phyloP scores from a whole-genome alignment of 2,797 vertebrate species.

The Pangasius krempfi region DNA sequence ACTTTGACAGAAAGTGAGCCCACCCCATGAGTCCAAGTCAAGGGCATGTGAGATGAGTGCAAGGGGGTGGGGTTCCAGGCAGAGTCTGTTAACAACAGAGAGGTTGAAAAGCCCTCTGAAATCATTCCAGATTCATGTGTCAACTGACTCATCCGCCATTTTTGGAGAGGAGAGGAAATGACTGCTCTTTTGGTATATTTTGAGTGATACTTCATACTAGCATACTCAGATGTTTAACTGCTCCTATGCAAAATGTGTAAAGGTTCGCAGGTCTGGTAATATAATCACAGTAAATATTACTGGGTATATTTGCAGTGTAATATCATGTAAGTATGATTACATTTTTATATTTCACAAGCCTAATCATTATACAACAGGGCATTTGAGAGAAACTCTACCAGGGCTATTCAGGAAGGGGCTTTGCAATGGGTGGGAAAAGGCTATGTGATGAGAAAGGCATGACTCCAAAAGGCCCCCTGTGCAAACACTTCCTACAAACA shows the following conservation, averaged over 20 bases:
- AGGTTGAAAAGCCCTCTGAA: background rate
- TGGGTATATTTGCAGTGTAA: background rate
- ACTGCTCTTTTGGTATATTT: background rate
- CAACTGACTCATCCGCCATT: background rate
- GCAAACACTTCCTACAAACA: constrained; percentile 58
- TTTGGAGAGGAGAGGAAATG: background rate
- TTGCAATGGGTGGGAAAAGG: constrained; percentile 41
- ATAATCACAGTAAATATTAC: background rate
- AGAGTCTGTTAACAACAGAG: background rate
- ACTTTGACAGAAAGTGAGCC: background rate
- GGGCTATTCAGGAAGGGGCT: constrained; percentile 38
- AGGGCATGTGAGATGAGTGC: background rate
- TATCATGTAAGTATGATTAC: background rate
- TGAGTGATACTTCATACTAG: too few species aligned
- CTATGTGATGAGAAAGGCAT: constrained; percentile 37
- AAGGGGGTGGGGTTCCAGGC: background rate
- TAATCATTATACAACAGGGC: constrained; percentile 13
- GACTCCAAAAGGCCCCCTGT: constrained; percentile 30
- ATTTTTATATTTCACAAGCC: background rate
- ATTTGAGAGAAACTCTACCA: constrained; percentile 22
- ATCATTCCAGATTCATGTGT: background rate
- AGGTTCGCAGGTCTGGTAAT: background rate
- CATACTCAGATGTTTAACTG: background rate
- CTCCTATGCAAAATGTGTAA: background rate
- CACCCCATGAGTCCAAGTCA: background rate